Evolutionary conservation across 2,888 invertebrate species (phyloP), one percentile per base, ranked within the genome.

Genomic region (Proisotoma minuta): DNA sequence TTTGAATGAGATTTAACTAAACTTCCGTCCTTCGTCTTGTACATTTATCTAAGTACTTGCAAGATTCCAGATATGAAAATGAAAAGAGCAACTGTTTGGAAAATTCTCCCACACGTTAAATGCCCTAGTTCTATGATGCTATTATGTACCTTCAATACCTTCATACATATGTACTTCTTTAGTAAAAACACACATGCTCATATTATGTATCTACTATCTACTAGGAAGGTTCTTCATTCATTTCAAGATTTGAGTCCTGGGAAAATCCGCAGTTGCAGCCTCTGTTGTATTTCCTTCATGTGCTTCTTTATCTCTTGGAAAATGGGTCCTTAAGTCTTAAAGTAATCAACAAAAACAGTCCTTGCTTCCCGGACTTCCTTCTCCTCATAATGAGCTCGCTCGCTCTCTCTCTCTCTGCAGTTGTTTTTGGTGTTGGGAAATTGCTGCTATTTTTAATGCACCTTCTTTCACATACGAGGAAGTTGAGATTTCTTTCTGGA

Each of bases 21-120:
- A n/a, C 43, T 43, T 43, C n/a, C n/a, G n/a, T n/a, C 43, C 43
- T 43, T n/a, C 18, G 5, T 43, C 18, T 43, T 43, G 10, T n/a
- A n/a, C n/a, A n/a, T n/a, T n/a, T n/a, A n/a, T n/a, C n/a, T n/a
- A n/a, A n/a, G n/a, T n/a, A 12, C 18, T 43, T 43, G 43, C 20
- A 43, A 43, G 20, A n/a, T 22, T 24, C 23, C 22, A 8, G 50
- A 24, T 8, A 4, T 8, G 10, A 51, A 20, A 51, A 22, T 51
- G 51, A 51, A 51, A 51, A 51, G 51, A 22, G 51, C 51, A 51
- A 51, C 51, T 51, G 51, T 26, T 51, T 27, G 26, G 28, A 51
- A 27, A 24, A 2, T n/a, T 51, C 15, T 51, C 51, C 28, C 51
- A 51, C 27, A 43, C 20, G 43, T 43, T 5, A 8, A 5, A n/a